A percentile compares a stretch with the other conserved stretches of the same genome.
Evolutionary conservation across 2,113 vertebrate species (phyloP).

Genomic region (Gadus chalcogrammus): DNA sequence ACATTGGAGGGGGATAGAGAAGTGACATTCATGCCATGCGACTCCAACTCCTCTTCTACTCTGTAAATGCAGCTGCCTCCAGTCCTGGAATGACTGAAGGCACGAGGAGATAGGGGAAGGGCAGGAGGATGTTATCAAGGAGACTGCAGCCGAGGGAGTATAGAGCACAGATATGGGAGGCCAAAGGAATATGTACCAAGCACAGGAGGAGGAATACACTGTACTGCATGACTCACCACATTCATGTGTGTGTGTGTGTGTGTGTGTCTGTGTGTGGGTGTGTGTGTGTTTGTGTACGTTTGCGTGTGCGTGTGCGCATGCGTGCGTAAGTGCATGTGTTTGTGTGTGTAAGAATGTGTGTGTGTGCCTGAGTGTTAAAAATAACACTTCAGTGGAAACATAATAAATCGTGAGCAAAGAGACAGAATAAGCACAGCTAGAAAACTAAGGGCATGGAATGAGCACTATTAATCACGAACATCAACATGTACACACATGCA

Average conservation of each 20-base stretch:
- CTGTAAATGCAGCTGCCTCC: no score
- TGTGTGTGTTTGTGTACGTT: slow-evolving; percentile 1
- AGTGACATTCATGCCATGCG: no score
- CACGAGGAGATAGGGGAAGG: no score
- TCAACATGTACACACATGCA: not conserved
- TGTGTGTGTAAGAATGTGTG: slow-evolving; percentile 16
- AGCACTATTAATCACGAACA: slow-evolving; percentile 4
- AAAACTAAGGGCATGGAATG: slow-evolving; percentile 12
- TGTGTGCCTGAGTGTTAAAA: slow-evolving; percentile 3
- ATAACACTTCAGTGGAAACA: slow-evolving; percentile 9
- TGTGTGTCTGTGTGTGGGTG: slow-evolving; percentile 29
- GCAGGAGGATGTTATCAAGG: no score
- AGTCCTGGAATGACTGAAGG: no score
- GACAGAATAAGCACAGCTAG: not conserved
- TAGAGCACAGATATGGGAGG: no score
- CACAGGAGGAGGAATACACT: not conserved
- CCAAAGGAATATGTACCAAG: no score
- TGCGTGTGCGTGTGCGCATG: slow-evolving; percentile 22
- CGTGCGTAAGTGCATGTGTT: not conserved
- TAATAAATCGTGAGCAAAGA: slow-evolving; percentile 4
- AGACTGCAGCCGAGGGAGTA: no score
- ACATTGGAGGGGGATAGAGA: no score
- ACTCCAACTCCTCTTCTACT: no score
- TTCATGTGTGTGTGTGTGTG: slow-evolving; percentile 15
- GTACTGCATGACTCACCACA: slow-evolving; percentile 29